Evolutionary conservation across 2,113 vertebrate genomes (phyloP).

Genomic region (Mastomys coucha): DNA sequence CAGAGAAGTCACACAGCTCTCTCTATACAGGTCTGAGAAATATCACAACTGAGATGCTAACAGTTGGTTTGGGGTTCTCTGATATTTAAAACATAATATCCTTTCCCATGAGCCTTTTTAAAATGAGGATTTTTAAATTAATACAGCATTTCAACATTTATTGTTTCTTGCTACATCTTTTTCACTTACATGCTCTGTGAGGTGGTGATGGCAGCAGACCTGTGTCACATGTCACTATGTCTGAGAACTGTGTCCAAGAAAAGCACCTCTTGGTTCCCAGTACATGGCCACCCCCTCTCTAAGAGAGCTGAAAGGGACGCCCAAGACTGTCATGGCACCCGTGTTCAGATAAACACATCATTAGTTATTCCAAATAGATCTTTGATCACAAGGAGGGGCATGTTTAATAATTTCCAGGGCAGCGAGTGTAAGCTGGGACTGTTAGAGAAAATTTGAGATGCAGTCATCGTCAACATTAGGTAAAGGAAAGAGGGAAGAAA

Average conservation of each 20-base stretch:
- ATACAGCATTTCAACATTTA: background rate
- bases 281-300: background rate
- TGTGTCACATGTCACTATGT: background rate
- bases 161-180: background rate
- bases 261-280: background rate
- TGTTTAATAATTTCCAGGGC: background rate
- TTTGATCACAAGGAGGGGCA: background rate
- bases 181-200: background rate
- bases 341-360: background rate
- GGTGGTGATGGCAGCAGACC: background rate
- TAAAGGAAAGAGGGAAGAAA: background rate
- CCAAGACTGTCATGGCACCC: background rate
- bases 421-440: background rate
- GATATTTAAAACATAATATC: background rate
- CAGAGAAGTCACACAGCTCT: background rate
- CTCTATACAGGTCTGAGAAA: background rate
- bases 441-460: background rate
- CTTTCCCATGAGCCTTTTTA: background rate
- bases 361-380: background rate
- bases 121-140: background rate
- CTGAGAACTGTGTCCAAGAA: background rate
- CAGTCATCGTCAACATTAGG: background rate
- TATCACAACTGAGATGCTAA: background rate
- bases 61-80: background rate
- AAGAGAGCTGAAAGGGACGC: background rate